Base-by-base conservation (phyloP, 2,113 vertebrate species). In the Burhinus oedicnemus region DNA sequence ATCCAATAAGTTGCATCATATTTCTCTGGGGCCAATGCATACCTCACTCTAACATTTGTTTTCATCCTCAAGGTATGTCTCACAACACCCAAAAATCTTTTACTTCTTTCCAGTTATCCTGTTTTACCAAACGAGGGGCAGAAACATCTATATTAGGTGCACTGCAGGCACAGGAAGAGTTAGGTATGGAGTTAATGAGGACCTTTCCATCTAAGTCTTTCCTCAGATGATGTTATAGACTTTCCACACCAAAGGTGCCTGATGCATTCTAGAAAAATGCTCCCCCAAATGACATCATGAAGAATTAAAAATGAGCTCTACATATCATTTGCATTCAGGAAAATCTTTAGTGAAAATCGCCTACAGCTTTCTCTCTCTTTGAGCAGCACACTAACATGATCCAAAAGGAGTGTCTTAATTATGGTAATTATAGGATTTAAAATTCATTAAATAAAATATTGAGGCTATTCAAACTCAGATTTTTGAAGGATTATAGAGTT, bases 391-490 rank as follows among this genome's bases (percentile, higher is more conserved):
- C 80, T 95, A 96, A 92, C 76, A 87, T 93, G 91, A 97, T 95
- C 94, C 94, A 95, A 97, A 96, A 97, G 91, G 93, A 94, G 96
- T 90, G 88, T 87, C 94, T 95, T 97, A 95, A 97, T 97, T 95
- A 97, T 92, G 94, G 94, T 91, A 95, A 94, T 96, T 92, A 95
- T 60, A 62, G 96, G 96, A 93, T 98, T 96, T 97, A 94, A 94
- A 89, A 92, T 92, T 86, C 94, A 97, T 96, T 96, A 82, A 71
- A 76, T 60, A 95, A 96, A 97, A 97, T 91, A 96, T 97, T 77
- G 79, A 92, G 93, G 74, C 87, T 95, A 96, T 95, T 97, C 96
- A 87, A 93, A 93, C 80, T 94, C 93, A 96, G 96, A 83, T 85
- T 93, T 96, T 88, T 93, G 90, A 91, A 96, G 95, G 93, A 92